Conservation (phyloP, 2,888 invertebrate species). For the Rhopalosiphum nymphaeae region DNA sequence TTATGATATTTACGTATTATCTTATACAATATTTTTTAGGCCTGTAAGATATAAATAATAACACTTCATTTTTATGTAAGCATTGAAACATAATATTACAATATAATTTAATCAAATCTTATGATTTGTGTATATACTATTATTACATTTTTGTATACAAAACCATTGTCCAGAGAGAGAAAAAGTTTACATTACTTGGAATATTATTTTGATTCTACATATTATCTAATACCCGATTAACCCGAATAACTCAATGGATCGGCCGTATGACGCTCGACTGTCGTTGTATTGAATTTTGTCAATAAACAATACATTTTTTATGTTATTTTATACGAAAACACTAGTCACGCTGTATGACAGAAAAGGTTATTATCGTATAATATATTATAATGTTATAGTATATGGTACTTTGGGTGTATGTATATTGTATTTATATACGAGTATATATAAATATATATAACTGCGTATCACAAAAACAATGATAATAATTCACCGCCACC, state of each 20-base stretch:
- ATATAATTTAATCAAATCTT: background rate
- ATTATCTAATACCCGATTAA: background rate
- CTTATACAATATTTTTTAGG: background rate
- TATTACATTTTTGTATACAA: background rate
- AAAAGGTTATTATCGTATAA: background rate
- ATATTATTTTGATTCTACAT: background rate
- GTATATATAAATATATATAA: background rate
- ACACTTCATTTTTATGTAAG: background rate
- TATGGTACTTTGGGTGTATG: background rate
- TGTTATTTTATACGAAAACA: background rate
- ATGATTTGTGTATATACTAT: background rate
- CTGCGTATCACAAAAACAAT: background rate
- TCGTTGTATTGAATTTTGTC: background rate
- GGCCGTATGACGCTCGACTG: background rate
- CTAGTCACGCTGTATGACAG: background rate
- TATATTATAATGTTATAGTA: background rate
- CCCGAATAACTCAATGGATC: background rate
- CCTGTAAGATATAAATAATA: background rate
- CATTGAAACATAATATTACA: background rate
- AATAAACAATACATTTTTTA: background rate
- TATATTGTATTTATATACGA: background rate
- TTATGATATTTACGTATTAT: background rate
- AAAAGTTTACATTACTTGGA: background rate
- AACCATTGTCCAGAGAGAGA: background rate
- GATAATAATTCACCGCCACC: constrained; percentile 13